These are phyloP conservation scores for Poeciliopsis turneri DNA, from an alignment of 2,797 vertebrate species.

Conservation along the genomic window DNA sequence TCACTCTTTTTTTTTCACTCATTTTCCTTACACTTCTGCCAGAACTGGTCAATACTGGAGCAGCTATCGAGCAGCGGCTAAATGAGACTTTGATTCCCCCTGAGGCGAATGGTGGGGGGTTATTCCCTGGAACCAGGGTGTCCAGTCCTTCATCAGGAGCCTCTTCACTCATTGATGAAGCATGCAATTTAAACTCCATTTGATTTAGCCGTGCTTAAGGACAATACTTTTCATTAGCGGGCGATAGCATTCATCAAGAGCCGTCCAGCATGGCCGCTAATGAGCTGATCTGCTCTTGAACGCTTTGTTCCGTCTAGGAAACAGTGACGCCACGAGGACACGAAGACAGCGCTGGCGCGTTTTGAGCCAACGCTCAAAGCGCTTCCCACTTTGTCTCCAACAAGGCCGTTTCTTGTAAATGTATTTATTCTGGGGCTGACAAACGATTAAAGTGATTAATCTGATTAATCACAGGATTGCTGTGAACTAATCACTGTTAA, in stretches of 20 bases:
- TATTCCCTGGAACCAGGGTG: conserved; percentile 53
- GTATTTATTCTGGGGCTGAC: not conserved
- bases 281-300: conserved; percentile 53
- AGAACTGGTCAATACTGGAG: conserved; percentile 55
- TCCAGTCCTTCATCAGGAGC: conserved; percentile 56
- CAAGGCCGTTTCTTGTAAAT: not conserved
- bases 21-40: conserved; percentile 11
- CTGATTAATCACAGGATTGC: too few species aligned
- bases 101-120: conserved; percentile 30
- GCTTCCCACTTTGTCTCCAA: not conserved
- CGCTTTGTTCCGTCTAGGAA: conserved; percentile 52
- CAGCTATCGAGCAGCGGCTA: conserved; percentile 65
- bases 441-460: too few species aligned
- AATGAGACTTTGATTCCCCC: conserved; percentile 77
- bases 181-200: conserved; percentile 57
- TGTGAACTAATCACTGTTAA: too few species aligned
- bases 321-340: conserved; percentile 20
- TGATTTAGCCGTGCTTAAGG: conserved; percentile 65
- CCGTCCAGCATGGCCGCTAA: conserved; percentile 51
- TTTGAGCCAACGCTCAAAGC: not conserved
- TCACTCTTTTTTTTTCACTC: conserved; percentile 15
- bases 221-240: conserved; percentile 73
- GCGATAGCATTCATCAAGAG: conserved; percentile 67
- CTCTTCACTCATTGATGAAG: conserved; percentile 54
- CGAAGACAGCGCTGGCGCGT: not conserved